Conservation (phyloP, 2,113 vertebrate species). For the Anolis carolinensis region DNA sequence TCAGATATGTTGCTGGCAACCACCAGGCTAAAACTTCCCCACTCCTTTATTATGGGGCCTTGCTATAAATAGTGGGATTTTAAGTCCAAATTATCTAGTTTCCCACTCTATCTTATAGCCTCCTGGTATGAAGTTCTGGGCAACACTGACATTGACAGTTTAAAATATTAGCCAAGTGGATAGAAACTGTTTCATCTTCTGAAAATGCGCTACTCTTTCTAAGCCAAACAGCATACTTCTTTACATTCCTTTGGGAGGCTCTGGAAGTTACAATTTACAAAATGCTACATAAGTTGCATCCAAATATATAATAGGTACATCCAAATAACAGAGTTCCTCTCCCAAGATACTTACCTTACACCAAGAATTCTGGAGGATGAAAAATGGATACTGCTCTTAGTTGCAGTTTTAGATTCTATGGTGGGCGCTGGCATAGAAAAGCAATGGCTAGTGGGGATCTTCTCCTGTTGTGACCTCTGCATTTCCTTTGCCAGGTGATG, state of each 20-base stretch:
- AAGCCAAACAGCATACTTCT: not conserved
- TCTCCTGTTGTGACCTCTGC: not conserved
- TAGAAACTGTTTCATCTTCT: not conserved
- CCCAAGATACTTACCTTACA: not conserved
- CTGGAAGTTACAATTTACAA: not conserved
- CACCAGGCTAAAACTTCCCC: not conserved
- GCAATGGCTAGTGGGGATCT: not conserved
- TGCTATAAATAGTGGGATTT: not conserved
- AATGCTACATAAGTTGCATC: not conserved
- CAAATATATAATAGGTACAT: not conserved
- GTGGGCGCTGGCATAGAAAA: not conserved
- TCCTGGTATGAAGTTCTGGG: not conserved
- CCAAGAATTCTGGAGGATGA: no score
- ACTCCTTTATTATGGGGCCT: not conserved
- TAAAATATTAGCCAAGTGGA: not conserved
- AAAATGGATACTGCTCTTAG: not conserved
- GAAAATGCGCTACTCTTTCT: no score
- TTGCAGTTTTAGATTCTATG: not conserved
- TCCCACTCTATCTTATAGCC: not conserved
- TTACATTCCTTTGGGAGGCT: not conserved
- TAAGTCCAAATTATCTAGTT: not conserved
- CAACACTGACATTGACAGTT: not conserved
- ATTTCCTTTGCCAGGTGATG: slow-evolving; percentile 85
- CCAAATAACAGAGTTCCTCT: not conserved
- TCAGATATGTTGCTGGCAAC: not conserved